These are phyloP conservation scores for Agriopis leucophaearia DNA, from an alignment of 2,888 invertebrate genomes.

Conservation along the genomic window DNA sequence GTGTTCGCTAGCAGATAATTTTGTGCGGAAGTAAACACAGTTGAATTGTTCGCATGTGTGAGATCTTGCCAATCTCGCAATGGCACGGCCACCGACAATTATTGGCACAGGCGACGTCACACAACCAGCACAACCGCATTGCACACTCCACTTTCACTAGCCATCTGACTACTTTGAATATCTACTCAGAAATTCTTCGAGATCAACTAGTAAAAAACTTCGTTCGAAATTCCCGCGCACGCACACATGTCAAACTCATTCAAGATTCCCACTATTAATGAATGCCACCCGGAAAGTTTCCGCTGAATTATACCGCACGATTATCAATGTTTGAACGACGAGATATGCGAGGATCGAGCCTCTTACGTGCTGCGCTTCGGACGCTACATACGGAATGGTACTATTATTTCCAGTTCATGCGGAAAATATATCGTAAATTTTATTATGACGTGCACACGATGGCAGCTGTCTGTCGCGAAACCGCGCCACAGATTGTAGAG, in stretches of 20 bases:
- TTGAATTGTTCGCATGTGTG: conserved; percentile 66
- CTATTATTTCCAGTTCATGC: conserved; percentile 54
- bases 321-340: conserved; percentile 38
- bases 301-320: conserved; percentile 52
- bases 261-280: conserved; percentile 47
- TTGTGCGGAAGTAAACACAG: conserved; percentile 62
- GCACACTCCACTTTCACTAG: conserved; percentile 75
- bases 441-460: conserved; percentile 64
- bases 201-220: conserved; percentile 42
- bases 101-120: conserved; percentile 65
- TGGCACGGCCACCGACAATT: conserved; percentile 58
- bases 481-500: conserved; percentile 54
- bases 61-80: conserved; percentile 74
- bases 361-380: conserved; percentile 30
- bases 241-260: conserved; percentile 73
- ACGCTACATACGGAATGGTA: conserved; percentile 47
- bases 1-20: conserved; percentile 40
- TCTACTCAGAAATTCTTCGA: conserved; percentile 48
- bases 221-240: conserved; percentile 73
- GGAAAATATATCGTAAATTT: conserved; percentile 54
- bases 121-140: conserved; percentile 61
- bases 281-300: conserved; percentile 47
- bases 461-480: conserved; percentile 62
- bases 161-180: conserved; percentile 45
- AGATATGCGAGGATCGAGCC: conserved; percentile 22